Percentiles rank a stretch among this genome's conserved stretches.
These are phyloP conservation scores for Zhuqinia jingwanae DNA, from an alignment of 2,888 invertebrate genomes.

Conservation along the genomic window DNA sequence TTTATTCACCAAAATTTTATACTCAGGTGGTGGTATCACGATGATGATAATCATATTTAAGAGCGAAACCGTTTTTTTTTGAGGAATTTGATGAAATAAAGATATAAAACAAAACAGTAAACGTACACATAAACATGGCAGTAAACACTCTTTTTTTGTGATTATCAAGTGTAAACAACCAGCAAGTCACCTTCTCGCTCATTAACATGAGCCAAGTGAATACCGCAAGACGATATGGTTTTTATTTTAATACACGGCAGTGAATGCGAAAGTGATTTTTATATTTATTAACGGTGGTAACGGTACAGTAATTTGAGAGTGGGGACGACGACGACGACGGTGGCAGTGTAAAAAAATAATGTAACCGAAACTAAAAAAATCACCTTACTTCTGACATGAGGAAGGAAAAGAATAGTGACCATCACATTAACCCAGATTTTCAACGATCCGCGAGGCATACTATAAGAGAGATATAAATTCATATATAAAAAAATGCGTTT, in stretches of 20 bases:
- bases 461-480: background rate
- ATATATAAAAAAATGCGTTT: background rate
- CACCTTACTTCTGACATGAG: no score
- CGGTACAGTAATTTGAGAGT: slow-evolving; percentile 36
- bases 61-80: slow-evolving; percentile 17
- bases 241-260: background rate
- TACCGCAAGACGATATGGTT: no score
- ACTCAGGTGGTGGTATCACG: background rate
- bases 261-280: slow-evolving; percentile 22
- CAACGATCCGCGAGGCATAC: slow-evolving; percentile 16
- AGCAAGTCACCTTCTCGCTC: background rate
- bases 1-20: no score
- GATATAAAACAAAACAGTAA: slow-evolving; percentile 11
- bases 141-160: slow-evolving; percentile 36
- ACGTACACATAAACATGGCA: no score
- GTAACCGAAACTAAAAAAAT: no score
- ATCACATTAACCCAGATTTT: slow-evolving; percentile 65
- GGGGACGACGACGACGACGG: slow-evolving; percentile 10
- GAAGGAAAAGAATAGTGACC: slow-evolving; percentile 44
- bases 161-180: slow-evolving; percentile 57
- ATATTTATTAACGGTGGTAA: background rate
- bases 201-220: background rate
- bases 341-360: no score
- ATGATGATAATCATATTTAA: background rate
- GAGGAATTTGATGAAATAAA: slow-evolving; percentile 5